Base-by-base conservation (phyloP, 1,140 invertebrate genomes). In the Asobara japonica region DNA sequence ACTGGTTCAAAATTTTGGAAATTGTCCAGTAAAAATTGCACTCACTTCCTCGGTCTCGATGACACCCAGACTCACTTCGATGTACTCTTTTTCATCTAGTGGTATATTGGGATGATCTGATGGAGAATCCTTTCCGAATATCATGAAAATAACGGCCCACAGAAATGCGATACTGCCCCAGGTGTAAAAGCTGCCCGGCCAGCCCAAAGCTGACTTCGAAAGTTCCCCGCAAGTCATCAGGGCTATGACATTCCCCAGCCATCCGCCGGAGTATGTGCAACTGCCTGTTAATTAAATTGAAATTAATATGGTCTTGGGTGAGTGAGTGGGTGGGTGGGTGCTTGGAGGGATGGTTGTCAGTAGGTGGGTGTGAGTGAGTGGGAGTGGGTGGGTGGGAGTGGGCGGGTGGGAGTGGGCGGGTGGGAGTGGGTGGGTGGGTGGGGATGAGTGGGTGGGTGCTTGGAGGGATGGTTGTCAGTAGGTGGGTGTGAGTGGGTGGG, bases 211-310 rank as follows among this genome's bases (percentile, higher is more conserved):
- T 0, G 90, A 89, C 3, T 87, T 86, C 0, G 91, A 84, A 7
- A 93, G 83, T 29, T 89, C 86, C 0, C 92, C 92, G 7, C 89
- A 89, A 48, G 90, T 85, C 10, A 90, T 87, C 20, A 93, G 78
- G n/a, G 90, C 88, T n/a, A 92, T 76, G 5, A 93, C 90, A 22
- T 91, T 91, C 3, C 92, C 92, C 2, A 92, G 80, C 71, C 91
- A 89, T 71, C 89, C 88, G 27, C 90, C 90, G 80, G 84, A 81
- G 80, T 86, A 87, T 29, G 86, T 83, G 22, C 83, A 85, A 3
- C 80, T 77, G 8, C 82, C 86, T 87, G 67, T 62, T 48, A 75
- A 41, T 10, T 13, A 38, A 62, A 74, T 68, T 20, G 69, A 30
- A 36, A n/a, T 30, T 74, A 56, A 71, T 61, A n/a, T 20, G 11